phyloP scores from a whole-genome alignment of 2,797 vertebrate species.

The Gallinago solitaria region DNA sequence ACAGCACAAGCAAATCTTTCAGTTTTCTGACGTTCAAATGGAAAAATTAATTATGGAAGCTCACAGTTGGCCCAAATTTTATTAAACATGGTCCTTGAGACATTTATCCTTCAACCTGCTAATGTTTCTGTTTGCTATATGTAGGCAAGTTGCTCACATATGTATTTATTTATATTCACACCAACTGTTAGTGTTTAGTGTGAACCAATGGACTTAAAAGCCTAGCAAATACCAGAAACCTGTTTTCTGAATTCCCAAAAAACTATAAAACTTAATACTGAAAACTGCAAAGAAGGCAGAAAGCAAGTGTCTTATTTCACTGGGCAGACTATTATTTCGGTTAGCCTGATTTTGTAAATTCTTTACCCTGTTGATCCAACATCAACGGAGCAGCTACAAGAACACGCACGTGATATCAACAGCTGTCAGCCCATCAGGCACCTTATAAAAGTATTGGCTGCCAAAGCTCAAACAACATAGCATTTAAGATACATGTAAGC shows the following conservation, averaged over 20 bases:
- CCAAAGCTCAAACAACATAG: background rate
- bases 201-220: background rate
- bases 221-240: background rate
- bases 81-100: background rate
- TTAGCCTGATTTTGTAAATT: background rate
- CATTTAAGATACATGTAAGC: background rate
- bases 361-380: background rate
- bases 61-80: background rate
- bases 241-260: background rate
- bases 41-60: background rate
- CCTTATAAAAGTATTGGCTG: background rate
- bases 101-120: background rate
- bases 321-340: background rate
- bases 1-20: background rate
- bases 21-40: background rate
- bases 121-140: background rate
- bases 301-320: background rate
- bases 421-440: rapidly evolving
- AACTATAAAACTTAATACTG: background rate
- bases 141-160: background rate
- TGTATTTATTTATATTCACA: background rate
- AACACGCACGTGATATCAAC: rapidly evolving
- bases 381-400: background rate
- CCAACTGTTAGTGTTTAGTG: background rate
- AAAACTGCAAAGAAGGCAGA: background rate